Base-by-base conservation (phyloP, 1,140 invertebrate genomes). In the Leptopilina clavipes region DNA sequence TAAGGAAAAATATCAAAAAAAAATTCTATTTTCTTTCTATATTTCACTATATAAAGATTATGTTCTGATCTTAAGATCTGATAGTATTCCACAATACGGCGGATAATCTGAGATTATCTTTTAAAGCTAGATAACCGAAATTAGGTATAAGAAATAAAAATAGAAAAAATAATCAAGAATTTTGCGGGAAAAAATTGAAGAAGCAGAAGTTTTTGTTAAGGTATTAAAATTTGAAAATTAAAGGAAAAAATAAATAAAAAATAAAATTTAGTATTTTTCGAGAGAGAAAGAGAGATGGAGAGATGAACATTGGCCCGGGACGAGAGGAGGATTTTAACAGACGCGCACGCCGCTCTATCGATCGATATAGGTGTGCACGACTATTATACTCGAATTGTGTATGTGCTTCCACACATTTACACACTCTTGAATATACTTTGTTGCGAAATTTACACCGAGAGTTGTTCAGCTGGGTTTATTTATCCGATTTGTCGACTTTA, bases 361-460 rank as follows among this genome's bases (percentile, higher is more conserved):
- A 65, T 65, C 59, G 59, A 31, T 65, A 65, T 65, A 65, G 25
- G 59, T 25, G 59, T 65, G 59, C 59, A n/a, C 59, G 25, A 65
- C 59, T 22, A 65, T 25, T 31, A 65, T 31, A 19, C 10, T 1
- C 11, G 1, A 37, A 25, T 65, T 31, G 59, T 65, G 59, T 65
- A 65, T 14, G 59, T 65, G 22, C 10, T n/a, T 65, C 59, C 59
- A 65, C 59, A 65, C 59, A 65, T 65, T 31, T 25, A 65, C 22
- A 65, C 19, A 65, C 19, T 40, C 25, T n/a, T 14, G 59, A 31
- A 52, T 52, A 52, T 31, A 65, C 22, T 65, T 65, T 65, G 59
- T 65, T 31, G 25, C 59, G 59, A 65, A 31, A 65, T 65, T 65
- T 65, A 65, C 59, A 65, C 59, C 59, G 59, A 65, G 59, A 65